Evolutionary conservation across 2,888 invertebrate genomes (phyloP), one percentile per base, ranked within the genome.

Genomic region (Disparrhopalites patrizii): DNA sequence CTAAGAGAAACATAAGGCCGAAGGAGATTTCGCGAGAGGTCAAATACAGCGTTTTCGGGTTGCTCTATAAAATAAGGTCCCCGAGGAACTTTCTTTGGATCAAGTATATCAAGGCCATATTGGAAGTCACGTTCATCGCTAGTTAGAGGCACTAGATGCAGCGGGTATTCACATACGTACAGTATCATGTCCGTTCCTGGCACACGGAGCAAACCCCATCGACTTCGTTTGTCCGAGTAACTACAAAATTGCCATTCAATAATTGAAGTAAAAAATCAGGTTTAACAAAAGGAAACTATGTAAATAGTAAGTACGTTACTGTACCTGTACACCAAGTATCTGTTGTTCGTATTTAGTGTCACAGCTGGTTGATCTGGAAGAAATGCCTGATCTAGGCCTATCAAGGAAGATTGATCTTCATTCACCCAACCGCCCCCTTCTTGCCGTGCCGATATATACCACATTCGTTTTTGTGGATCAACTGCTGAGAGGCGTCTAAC

Each of bases 51-150:
- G 77, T 90, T 87, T 15, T 83, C 82, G 0, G 96, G 95, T 78
- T 95, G 91, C 76, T 87, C 86, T 8, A 89, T 87, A 77, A 97
- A 94, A 77, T 85, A 89, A 3, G 97, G 97, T 0, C 96, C 96
- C 73, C 88, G 83, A 0, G 93, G 92, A 72, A 96, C 87, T 76
- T 86, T 85, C 68, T 86, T 85, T 0, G 89, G 88, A 79, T 96
- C 90, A 72, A 83, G 85, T 51, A 92, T 85, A 77, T 91, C 88
- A 60, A 92, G 79, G 0, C 95, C 95, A 80, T 93, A 96, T 50
- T 90, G 88, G 77, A 89, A 90, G 47, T 88, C 87, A 57, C 93
- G 84, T 73, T 88, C 86, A 51, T 76, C 76, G 58, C 86, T 82
- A 52, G 89, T 79, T 77, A 88, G 86, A 71, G 86, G 85, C 67